Evolutionary conservation across 2,113 vertebrate genomes (phyloP).

Genomic region (Sinocyclocheilus maitianheensis): DNA sequence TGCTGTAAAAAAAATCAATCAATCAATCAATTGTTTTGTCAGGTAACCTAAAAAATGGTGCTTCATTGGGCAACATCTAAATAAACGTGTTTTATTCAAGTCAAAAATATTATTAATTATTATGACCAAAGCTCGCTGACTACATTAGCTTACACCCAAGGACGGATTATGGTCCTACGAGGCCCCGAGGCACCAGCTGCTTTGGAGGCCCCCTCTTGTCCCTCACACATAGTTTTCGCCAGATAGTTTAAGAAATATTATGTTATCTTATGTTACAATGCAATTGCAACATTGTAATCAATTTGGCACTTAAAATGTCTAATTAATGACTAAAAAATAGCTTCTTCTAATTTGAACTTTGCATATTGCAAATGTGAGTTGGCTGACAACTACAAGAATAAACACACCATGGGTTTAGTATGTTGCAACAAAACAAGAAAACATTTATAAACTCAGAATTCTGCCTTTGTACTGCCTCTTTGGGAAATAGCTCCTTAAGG

Average conservation of each 20-base stretch:
- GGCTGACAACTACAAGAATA: not conserved
- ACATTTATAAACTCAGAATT: not conserved
- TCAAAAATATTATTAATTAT: not conserved
- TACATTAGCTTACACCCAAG: conserved; percentile 4
- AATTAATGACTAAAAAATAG: not conserved
- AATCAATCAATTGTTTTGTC: not conserved
- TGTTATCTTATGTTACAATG: conserved; percentile 2
- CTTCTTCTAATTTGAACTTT: not conserved
- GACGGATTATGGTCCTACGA: not conserved
- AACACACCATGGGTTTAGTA: not conserved
- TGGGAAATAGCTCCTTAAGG: not conserved
- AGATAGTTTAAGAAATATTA: not conserved
- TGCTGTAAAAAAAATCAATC: not conserved
- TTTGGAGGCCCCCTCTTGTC: conserved; percentile 1
- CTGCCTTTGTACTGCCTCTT: not conserved
- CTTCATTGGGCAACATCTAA: not conserved
- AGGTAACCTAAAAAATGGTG: not conserved
- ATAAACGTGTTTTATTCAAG: conserved; percentile 6
- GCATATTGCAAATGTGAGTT: not conserved
- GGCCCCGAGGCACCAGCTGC: not conserved
- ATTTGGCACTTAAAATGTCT: not conserved
- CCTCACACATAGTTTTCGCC: not conserved
- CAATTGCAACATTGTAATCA: not conserved
- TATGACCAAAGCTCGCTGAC: not conserved
- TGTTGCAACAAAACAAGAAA: not conserved